These are phyloP conservation scores for Threskiornis aethiopicus DNA, from an alignment of 2,797 vertebrate genomes.

Conservation along the genomic window DNA sequence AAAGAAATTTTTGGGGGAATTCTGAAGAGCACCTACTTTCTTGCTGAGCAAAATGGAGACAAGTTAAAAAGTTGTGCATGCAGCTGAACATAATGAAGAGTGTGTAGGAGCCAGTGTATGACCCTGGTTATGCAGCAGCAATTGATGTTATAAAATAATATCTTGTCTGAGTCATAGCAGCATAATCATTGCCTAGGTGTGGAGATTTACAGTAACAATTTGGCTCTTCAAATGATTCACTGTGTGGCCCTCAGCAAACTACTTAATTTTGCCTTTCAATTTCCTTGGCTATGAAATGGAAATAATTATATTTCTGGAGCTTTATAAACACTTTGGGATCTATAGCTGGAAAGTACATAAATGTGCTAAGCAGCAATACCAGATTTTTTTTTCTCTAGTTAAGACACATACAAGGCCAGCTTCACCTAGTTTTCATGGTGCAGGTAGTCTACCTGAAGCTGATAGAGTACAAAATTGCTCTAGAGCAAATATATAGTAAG, in stretches of 20 bases:
- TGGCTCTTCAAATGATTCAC: constrained; percentile 52
- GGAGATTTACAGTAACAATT: constrained; percentile 55
- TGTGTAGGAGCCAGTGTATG: neutral
- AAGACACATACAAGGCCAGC: neutral
- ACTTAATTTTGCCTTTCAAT: constrained; percentile 52
- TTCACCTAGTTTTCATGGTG: neutral
- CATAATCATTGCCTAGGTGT: constrained; percentile 49
- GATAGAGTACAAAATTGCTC: neutral
- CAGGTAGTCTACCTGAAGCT: neutral
- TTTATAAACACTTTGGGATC: constrained; percentile 55
- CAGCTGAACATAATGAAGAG: neutral
- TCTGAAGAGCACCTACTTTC: neutral
- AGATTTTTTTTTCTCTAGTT: neutral
- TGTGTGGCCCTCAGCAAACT: constrained; percentile 32
- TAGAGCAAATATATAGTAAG: neutral
- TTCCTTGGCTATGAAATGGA: constrained; percentile 29
- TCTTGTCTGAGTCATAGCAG: constrained; percentile 21
- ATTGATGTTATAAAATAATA: constrained; percentile 50
- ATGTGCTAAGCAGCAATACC: neutral
- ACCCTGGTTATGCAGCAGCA: neutral
- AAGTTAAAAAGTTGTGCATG: neutral
- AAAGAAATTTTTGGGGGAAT: neutral
- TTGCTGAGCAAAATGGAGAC: neutral
- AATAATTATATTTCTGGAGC: constrained; percentile 48
- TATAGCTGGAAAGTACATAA: constrained; percentile 1